Evolutionary conservation across 2,113 vertebrate species (phyloP).

Genomic region (Arvicanthis niloticus): DNA sequence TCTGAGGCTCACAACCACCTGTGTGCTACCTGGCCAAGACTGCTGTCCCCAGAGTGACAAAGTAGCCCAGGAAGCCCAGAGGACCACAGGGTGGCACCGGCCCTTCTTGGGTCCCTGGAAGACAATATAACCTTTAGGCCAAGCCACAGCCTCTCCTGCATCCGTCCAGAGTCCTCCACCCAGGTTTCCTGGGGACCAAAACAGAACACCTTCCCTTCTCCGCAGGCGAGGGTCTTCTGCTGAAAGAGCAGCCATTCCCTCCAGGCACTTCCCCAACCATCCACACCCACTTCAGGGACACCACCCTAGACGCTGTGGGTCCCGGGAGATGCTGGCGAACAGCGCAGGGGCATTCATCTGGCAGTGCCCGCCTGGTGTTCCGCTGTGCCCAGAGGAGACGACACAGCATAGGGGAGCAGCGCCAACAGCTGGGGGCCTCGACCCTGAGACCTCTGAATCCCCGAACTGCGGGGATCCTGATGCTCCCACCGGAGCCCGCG

Average conservation of each 20-base stretch:
- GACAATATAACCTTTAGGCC: not conserved
- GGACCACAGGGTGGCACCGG: rapidly evolving
- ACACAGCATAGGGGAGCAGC: not conserved
- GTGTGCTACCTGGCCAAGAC: not conserved
- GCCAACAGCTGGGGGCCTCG: rapidly evolving
- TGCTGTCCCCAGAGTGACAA: not conserved
- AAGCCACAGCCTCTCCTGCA: not conserved
- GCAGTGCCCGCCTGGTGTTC: not conserved
- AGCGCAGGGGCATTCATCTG: not conserved
- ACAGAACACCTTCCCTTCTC: not conserved
- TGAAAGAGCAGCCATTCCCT: not conserved
- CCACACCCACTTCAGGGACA: not conserved
- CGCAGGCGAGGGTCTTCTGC: not conserved
- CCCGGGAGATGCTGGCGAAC: not conserved
- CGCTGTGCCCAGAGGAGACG: rapidly evolving
- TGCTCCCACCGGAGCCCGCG: rapidly evolving
- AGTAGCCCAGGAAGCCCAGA: not conserved
- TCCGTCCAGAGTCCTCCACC: not conserved
- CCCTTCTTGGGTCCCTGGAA: not conserved
- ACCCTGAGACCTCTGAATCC: not conserved
- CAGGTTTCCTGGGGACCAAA: not conserved
- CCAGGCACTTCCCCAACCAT: not conserved
- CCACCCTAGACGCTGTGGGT: not conserved
- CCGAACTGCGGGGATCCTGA: rapidly evolving
- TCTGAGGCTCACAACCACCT: not conserved